Evolutionary conservation across 2,888 invertebrate genomes (phyloP).

Genomic region (Autographa gamma): DNA sequence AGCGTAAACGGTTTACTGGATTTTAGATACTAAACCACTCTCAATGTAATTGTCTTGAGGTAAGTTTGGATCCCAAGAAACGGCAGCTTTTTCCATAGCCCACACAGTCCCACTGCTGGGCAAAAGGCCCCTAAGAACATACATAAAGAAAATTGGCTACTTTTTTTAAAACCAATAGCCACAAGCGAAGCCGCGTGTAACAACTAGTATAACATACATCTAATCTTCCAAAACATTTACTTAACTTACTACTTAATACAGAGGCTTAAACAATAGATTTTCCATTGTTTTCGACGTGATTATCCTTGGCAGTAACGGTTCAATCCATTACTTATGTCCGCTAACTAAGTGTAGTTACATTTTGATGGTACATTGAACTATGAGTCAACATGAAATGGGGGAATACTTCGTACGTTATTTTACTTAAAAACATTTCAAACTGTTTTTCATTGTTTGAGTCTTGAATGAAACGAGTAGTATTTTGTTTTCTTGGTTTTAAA

Average conservation of each 20-base stretch:
- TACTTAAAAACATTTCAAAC: neutral
- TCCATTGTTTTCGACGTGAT: conserved; percentile 21
- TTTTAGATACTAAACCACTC: no score
- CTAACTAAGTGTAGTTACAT: conserved; percentile 31
- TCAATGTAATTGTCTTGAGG: no score
- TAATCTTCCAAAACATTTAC: neutral
- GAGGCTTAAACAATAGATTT: conserved; percentile 19
- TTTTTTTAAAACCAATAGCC: no score
- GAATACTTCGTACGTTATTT: conserved; percentile 7
- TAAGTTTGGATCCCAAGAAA: no score
- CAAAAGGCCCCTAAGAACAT: no score
- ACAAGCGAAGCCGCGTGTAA: no score
- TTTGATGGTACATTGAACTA: conserved; percentile 41
- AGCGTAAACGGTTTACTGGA: no score
- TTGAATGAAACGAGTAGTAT: neutral
- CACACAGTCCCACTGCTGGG: no score
- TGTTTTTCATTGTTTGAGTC: neutral
- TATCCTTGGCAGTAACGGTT: conserved; percentile 40
- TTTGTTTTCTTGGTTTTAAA: neutral
- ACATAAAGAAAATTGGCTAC: no score
- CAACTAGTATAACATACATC: no score
- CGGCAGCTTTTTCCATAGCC: no score
- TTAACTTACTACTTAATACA: neutral
- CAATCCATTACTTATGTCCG: conserved; percentile 27
- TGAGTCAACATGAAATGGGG: conserved; percentile 27